Conservation (phyloP, 2,113 vertebrate species). For the Potamarius usumacintae region DNA sequence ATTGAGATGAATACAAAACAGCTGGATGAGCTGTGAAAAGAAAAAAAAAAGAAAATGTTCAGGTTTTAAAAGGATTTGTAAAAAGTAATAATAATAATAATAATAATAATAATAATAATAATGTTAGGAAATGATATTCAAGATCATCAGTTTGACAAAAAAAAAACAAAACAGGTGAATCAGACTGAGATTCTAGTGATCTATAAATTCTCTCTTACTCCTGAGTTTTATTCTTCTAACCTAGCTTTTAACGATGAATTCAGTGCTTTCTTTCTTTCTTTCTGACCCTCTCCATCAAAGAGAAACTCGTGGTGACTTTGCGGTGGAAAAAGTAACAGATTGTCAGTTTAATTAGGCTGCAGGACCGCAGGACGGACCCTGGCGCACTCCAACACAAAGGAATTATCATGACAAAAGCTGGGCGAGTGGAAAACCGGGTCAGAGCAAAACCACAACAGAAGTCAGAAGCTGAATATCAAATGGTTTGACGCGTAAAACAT, state of each 20-base stretch:
- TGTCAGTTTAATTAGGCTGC: slow-evolving; percentile 48
- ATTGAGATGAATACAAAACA: background rate
- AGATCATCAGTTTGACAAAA: background rate
- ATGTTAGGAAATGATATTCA: background rate
- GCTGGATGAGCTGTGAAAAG: background rate
- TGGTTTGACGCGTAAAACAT: background rate
- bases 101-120: background rate
- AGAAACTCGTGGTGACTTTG: slow-evolving; percentile 36
- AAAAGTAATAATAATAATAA: background rate
- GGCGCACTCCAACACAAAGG: slow-evolving; percentile 58
- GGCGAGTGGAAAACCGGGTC: slow-evolving; percentile 56
- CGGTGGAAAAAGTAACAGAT: slow-evolving; percentile 41
- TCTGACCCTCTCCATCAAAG: slow-evolving; percentile 6
- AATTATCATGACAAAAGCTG: slow-evolving; percentile 77
- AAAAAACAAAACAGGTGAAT: background rate
- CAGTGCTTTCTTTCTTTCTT: background rate
- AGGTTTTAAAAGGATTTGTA: background rate
- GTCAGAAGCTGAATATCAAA: slow-evolving; percentile 19
- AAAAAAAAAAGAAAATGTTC: background rate
- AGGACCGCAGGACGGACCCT: slow-evolving; percentile 46
- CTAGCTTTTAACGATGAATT: slow-evolving; percentile 2
- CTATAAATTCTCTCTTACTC: background rate
- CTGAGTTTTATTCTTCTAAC: slow-evolving; percentile 17
- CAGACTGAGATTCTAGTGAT: background rate
- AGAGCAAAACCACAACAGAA: slow-evolving; percentile 6